These are phyloP conservation scores for Rhinella marina DNA, from an alignment of 2,797 vertebrate genomes.

Conservation along the genomic window DNA sequence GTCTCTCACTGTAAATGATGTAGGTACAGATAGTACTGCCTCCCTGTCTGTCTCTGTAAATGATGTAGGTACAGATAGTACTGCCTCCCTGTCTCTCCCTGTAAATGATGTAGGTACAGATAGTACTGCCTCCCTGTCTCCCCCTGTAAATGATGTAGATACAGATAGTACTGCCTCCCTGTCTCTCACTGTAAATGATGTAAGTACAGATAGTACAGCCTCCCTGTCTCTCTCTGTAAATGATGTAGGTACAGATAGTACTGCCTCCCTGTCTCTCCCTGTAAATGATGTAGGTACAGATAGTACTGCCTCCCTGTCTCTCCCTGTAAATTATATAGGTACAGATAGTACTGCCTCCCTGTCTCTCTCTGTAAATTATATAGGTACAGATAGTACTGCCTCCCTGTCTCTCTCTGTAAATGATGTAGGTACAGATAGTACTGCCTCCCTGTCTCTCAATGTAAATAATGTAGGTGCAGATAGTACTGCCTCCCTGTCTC, in stretches of 20 bases:
- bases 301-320: background rate
- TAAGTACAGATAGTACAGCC: background rate
- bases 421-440: no score
- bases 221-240: background rate
- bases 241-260: background rate
- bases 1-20: no score
- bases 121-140: background rate
- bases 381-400: no score
- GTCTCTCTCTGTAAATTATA: no score
- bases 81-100: background rate
- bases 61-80: background rate
- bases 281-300: background rate
- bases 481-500: no score
- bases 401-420: no score
- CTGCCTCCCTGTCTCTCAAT: no score
- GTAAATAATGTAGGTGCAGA: no score
- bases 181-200: background rate
- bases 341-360: no score
- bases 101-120: background rate
- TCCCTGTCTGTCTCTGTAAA: background rate
- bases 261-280: background rate
- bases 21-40: no score
- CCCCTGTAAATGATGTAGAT: background rate
- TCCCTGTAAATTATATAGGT: no score
- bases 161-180: background rate